Conservation (phyloP, 2,888 invertebrate genomes). For the Hydropsyche betteni region DNA sequence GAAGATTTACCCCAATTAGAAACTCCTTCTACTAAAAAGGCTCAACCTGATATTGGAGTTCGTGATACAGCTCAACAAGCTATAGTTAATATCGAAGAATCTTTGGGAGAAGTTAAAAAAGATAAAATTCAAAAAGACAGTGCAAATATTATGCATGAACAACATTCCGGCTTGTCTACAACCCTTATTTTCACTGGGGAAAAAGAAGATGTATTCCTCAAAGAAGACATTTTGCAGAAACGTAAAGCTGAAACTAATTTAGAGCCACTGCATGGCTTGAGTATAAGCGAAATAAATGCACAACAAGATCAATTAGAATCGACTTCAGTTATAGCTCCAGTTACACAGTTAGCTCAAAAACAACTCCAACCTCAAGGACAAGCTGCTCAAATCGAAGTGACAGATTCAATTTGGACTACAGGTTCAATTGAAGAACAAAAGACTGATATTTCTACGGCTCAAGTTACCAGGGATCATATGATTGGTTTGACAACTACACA, state of each 20-base stretch:
- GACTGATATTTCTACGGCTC: slow-evolving; percentile 53
- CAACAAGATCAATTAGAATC: not conserved
- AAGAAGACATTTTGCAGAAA: not conserved
- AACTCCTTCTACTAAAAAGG: slow-evolving; percentile 6
- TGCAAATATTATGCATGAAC: slow-evolving; percentile 18
- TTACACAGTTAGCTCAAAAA: slow-evolving; percentile 19
- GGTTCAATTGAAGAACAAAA: slow-evolving; percentile 52
- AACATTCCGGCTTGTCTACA: slow-evolving; percentile 26
- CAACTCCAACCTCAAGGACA: slow-evolving; percentile 31
- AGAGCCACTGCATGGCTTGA: slow-evolving; percentile 27
- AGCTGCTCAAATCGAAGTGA: slow-evolving; percentile 48
- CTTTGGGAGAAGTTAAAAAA: slow-evolving; percentile 35
- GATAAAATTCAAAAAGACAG: not conserved
- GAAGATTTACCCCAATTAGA: slow-evolving; percentile 32
- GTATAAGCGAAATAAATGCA: slow-evolving; percentile 26
- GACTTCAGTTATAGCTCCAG: not conserved
- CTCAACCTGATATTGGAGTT: not conserved
- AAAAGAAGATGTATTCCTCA: slow-evolving; percentile 26
- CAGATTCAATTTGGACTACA: slow-evolving; percentile 45
- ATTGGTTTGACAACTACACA: slow-evolving; percentile 60
- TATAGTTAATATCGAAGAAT: slow-evolving; percentile 38
- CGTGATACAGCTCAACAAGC: slow-evolving; percentile 37
- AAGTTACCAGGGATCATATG: slow-evolving; percentile 58
- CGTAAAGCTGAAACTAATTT: slow-evolving; percentile 12
- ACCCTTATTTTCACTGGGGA: slow-evolving; percentile 19